Evolutionary conservation across 1,140 invertebrate species (phyloP).

Genomic region (Rhagoletis pomonella): DNA sequence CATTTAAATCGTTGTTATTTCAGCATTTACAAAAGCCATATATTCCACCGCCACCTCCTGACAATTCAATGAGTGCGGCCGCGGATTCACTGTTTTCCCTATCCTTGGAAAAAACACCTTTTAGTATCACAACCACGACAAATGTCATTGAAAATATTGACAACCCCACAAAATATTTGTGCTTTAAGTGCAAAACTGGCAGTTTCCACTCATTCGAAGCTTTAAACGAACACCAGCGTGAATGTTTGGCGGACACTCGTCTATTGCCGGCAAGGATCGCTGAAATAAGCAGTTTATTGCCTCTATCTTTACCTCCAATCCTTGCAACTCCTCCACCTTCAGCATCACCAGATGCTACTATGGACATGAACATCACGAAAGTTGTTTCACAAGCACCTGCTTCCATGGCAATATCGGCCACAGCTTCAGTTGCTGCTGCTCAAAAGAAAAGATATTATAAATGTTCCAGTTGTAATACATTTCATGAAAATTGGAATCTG

Average conservation of each 20-base stretch:
- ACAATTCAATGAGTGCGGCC: not conserved
- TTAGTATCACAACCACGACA: not conserved
- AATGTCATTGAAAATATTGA: not conserved
- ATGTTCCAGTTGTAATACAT: slow-evolving; percentile 85
- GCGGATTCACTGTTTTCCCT: not conserved
- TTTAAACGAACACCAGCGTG: slow-evolving; percentile 59
- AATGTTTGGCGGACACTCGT: slow-evolving; percentile 53
- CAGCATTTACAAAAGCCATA: slow-evolving; percentile 65
- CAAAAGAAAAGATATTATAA: slow-evolving; percentile 84
- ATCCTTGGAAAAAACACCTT: not conserved
- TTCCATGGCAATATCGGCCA: not conserved
- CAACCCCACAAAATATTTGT: slow-evolving; percentile 46
- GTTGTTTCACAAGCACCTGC: slow-evolving; percentile 53
- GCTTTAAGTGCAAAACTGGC: slow-evolving; percentile 68
- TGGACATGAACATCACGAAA: not conserved
- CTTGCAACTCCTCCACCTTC: not conserved
- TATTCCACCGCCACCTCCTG: not conserved
- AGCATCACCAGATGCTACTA: not conserved
- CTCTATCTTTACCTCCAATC: not conserved
- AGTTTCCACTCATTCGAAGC: slow-evolving; percentile 75
- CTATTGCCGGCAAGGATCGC: slow-evolving; percentile 30
- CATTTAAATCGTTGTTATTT: slow-evolving; percentile 62
- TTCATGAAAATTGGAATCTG: slow-evolving; percentile 89
- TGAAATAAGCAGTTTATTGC: slow-evolving; percentile 14
- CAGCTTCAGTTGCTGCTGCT: slow-evolving; percentile 76